Evolutionary conservation across 2,113 vertebrate genomes (phyloP), one percentile per base, ranked within the genome.

Genomic region (Melanocharis versteri): DNA sequence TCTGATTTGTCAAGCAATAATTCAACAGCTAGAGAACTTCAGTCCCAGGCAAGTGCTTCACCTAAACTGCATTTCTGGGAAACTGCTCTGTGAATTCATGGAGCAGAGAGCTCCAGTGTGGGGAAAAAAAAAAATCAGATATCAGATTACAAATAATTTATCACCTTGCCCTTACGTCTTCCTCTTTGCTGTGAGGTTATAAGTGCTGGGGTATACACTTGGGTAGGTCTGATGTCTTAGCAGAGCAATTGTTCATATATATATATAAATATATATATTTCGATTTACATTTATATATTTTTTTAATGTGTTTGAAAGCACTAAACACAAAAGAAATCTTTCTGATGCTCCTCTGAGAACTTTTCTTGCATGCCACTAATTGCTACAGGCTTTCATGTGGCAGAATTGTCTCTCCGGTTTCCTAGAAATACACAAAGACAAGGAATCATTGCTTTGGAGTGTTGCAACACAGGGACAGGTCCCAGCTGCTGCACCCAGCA

Each of bases 391-490:
- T 91, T 54, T 69, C 1, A 3, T 71, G 33, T 33, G 44, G 26
- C 17, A 85, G 37, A 70, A 56, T 3, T 13, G 15, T 51, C 33
- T 65, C n/a, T 80, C 47, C 23, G 24, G 22, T 30, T 79, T 76
- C 84, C 89, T 73, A 94, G 90, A 85, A 95, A 68, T 9, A 23
- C 54, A 22, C 23, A 47, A 40, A 73, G 53, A 82, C 2, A 1
- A 71, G 82, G n/a, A 69, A 65, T 61, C 21, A 1, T 27, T 40
- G 70, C 70, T 84, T 58, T 66, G 73, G 64, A 13, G 44, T 3
- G 56, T 37, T 66, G 69, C 24, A 58, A 44, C 3, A 13, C 0
- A 0, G 18, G 23, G 42, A 23, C 50, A 27, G 76, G 54, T 57
- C 72, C 33, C 80, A 83, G 72, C 62, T 89, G 75, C 68, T 50